Conservation (phyloP, 1,140 invertebrate species). For the Glossosoma conforme region DNA sequence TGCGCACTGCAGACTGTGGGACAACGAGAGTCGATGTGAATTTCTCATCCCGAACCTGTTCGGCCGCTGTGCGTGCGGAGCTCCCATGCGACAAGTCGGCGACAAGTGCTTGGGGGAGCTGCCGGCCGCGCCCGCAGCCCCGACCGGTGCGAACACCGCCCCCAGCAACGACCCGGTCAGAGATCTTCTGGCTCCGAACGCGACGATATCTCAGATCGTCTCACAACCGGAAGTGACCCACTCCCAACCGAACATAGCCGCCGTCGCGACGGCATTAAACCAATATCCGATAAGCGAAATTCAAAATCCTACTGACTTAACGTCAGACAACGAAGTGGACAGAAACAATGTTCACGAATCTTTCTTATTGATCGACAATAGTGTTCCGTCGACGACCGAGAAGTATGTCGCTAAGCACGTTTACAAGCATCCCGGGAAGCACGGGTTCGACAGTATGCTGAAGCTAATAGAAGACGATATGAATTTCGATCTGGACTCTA, state of each 20-base stretch:
- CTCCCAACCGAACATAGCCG: conserved; percentile 11
- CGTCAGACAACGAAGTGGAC: conserved; percentile 18
- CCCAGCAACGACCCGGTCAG: not conserved
- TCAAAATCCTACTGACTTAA: conserved; percentile 6
- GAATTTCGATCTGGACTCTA: conserved; percentile 28
- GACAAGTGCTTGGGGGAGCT: conserved; percentile 53
- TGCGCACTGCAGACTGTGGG: conserved; percentile 78
- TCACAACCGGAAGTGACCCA: conserved; percentile 2
- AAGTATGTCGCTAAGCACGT: conserved; percentile 15
- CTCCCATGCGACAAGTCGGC: conserved; percentile 60
- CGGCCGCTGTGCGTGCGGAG: conserved; percentile 77
- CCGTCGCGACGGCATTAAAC: conserved; percentile 22
- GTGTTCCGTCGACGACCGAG: conserved; percentile 13
- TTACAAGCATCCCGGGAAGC: conserved; percentile 19
- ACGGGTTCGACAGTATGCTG: conserved; percentile 25
- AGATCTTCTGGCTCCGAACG: not conserved
- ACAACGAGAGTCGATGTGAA: conserved; percentile 77
- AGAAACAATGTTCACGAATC: conserved; percentile 19
- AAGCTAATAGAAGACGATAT: conserved; percentile 28
- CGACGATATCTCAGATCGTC: not conserved
- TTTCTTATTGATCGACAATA: conserved; percentile 18
- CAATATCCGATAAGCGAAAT: conserved; percentile 24
- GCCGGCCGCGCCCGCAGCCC: conserved; percentile 36
- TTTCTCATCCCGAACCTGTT: conserved; percentile 85
- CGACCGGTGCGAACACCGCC: not conserved